These are phyloP conservation scores for Alectura lathami DNA, from an alignment of 2,113 vertebrate genomes.

Conservation along the genomic window DNA sequence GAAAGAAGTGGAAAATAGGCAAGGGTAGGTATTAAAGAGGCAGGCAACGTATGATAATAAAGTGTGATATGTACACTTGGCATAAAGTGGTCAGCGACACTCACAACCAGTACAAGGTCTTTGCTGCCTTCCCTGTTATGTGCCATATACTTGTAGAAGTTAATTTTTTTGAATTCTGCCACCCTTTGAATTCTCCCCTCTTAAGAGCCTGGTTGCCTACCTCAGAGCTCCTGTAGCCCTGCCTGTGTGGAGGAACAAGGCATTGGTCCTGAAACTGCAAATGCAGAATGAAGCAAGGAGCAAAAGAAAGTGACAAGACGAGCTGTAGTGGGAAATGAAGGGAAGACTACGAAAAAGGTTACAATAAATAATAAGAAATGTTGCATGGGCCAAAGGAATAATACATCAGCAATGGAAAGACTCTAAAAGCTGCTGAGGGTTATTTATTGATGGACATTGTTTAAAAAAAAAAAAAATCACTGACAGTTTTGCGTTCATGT, in stretches of 20 bases:
- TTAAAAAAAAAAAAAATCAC: not conserved
- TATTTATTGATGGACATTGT: conserved; percentile 36
- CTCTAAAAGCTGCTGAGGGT: conserved; percentile 45
- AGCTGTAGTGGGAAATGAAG: conserved; percentile 29
- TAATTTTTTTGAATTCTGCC: not conserved
- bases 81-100: not conserved
- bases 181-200: not conserved
- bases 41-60: not conserved
- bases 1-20: not conserved
- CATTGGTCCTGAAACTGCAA: not conserved
- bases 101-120: not conserved
- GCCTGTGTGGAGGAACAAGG: not conserved
- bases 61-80: not conserved
- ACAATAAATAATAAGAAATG: conserved; percentile 47
- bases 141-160: not conserved
- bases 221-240: not conserved
- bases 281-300: not conserved
- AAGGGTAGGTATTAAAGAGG: not conserved
- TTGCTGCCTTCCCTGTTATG: not conserved
- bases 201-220: not conserved
- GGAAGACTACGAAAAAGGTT: conserved; percentile 16
- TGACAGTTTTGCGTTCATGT: conserved; percentile 23
- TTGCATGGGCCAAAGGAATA: conserved; percentile 50
- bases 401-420: conserved; percentile 37
- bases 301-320: conserved; percentile 10